Evolutionary conservation across 2,888 invertebrate genomes (phyloP), one percentile per base, ranked within the genome.

Genomic region (Mesorhabditis spiculigera): DNA sequence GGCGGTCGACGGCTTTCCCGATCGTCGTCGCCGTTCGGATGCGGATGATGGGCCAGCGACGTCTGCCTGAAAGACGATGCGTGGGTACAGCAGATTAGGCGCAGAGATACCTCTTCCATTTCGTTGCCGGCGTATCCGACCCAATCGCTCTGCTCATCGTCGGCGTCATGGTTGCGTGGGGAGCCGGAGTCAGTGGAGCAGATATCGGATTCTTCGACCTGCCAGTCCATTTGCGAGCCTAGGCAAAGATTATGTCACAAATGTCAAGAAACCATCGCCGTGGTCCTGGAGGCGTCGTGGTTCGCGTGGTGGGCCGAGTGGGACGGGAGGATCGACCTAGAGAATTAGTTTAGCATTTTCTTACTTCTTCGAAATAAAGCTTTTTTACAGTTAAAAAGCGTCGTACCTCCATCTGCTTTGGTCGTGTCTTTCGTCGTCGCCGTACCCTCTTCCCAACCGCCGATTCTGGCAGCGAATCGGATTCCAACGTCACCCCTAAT

Each of bases 71-170:
- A 50, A 50, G n/a, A 13, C 0, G n/a, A 50, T n/a, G 3, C 8
- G 10, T 50, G 58, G 3, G 58, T 13, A 50, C 8, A n/a, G 10
- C n/a, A 13, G n/a, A 50, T 3, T n/a, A 13, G 58, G n/a, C 58
- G 58, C 58, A 50, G 8, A 1, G 58, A 13, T 50, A 50, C n/a
- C 58, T 50, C n/a, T n/a, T 13, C 70, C 4, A 5, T 42, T 16
- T 70, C 73, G 44, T 4, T 67, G 5, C 68, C 71, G 8, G 73
- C 69, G 43, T 78, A 77, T 45, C 76, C 81, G 50, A 78, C 78
- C 82, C 82, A 82, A 68, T 82, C 82, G 45, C 80, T 80, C 63
- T 82, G 82, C 68, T 82, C 82, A 69, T 82, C 82, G 61, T 82
- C 82, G 4, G 79, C 82, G 65, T 77, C 77, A 65, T 69, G 58